Base-by-base conservation (phyloP, 2,113 vertebrate species). In the Oryzias melastigma region DNA sequence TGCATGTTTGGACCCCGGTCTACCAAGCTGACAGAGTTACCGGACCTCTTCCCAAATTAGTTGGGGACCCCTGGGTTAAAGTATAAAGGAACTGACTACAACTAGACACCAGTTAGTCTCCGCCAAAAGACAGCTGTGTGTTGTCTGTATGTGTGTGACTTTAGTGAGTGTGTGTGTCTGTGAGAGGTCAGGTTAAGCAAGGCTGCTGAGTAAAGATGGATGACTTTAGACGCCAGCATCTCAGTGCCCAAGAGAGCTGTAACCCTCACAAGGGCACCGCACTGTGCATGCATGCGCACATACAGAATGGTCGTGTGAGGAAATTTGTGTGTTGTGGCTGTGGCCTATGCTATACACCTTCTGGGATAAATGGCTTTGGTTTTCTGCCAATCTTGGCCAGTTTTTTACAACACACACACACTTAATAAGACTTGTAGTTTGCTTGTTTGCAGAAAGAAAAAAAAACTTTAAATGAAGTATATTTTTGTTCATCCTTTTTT, bases 261-360 rank as follows among this genome's bases (percentile, higher is more conserved):
- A 80, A 85, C 81, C 84, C 81, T 83, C 85, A 89, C 90, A 91
- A 89, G 88, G 88, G 85, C 88, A 88, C 65, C 47, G 52, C 20
- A 57, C 35, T 71, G 54, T 73, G 61, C 77, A 49, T 64, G 48
- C 71, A 49, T 64, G 48, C 71, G 57, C 77, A 67, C 62, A 70
- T 62, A 29, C 70, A 49, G 60, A 62, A 42, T 64, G 48, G 27
- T 2, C 71, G 57, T 78, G 68, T 64, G 71, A 59, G 15, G 5
- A 54, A 60, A 65, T 67, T 52, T 75, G 69, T 62, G 45, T 76
- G 75, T 70, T 20, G 68, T 71, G 58, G 47, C 66, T 78, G 73
- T 68, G 78, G 79, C 67, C 73, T 64, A 43, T 68, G 70, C 71
- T 83, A 70, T 84, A 81, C 78, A 77, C 78, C 86, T 67, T 42